Conservation (phyloP, 2,113 vertebrate genomes). For the Pithys albifrons region DNA sequence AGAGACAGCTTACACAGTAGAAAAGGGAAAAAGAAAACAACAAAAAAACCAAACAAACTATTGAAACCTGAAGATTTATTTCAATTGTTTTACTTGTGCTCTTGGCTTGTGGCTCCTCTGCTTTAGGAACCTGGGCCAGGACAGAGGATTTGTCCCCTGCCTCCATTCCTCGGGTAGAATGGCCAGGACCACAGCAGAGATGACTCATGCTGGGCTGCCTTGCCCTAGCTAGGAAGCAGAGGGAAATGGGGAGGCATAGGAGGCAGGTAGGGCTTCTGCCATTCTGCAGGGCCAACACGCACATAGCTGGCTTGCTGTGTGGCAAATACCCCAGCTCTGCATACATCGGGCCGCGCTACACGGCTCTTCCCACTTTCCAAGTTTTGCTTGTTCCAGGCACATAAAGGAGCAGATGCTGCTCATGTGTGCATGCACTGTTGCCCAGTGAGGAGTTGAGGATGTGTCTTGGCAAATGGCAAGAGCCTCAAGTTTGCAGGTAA, state of each 20-base stretch:
- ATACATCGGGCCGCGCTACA: background rate
- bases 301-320: background rate
- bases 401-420: conserved; percentile 61
- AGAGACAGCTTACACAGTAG: background rate
- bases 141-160: background rate
- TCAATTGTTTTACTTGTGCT: background rate
- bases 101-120: background rate
- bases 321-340: background rate
- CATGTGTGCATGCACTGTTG: background rate
- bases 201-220: background rate
- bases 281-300: background rate
- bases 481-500: conserved; percentile 44
- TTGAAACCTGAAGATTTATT: background rate
- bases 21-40: background rate
- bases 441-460: conserved; percentile 40
- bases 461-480: conserved; percentile 34
- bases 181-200: fast-evolving
- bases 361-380: background rate
- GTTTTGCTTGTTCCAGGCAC: conserved; percentile 48
- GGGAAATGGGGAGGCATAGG: background rate
- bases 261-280: background rate
- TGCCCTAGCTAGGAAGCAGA: background rate
- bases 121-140: background rate
- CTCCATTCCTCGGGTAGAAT: background rate
- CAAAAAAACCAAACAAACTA: background rate